Percentiles rank a stretch among this genome's conserved stretches.
Conservation (phyloP, 1,140 invertebrate species). For the Lerema accius region DNA sequence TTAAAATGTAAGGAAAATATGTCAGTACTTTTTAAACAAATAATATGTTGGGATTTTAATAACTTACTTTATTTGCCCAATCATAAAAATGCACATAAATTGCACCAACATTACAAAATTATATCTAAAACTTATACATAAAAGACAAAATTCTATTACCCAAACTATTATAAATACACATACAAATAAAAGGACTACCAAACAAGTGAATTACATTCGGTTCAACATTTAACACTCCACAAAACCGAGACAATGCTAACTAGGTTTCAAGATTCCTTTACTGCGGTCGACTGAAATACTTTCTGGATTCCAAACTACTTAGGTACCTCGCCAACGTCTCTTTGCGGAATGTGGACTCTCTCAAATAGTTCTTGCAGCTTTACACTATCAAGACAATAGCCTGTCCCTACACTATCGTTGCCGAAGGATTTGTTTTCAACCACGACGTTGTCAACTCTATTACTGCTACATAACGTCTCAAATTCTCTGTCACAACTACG, state of each 20-base stretch:
- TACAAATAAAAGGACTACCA: neutral
- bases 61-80: no score
- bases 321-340: conserved; percentile 48
- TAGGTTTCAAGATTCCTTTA: neutral
- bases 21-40: no score
- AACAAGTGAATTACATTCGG: neutral
- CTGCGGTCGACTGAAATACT: conserved; percentile 27
- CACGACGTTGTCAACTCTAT: conserved; percentile 50
- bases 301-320: conserved; percentile 33
- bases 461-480: conserved; percentile 42
- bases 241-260: neutral
- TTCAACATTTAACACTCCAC: no score
- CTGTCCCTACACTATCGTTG: conserved; percentile 50
- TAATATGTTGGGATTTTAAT: no score
- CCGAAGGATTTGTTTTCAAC: conserved; percentile 51
- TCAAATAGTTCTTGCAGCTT: conserved; percentile 67
- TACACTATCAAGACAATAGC: conserved; percentile 59
- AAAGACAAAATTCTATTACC: no score
- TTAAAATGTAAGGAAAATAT: no score
- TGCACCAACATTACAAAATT: no score
- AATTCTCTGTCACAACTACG: conserved; percentile 46
- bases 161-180: neutral
- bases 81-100: no score
- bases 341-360: conserved; percentile 66
- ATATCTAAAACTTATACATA: no score